Percentiles rank a stretch among this genome's conserved stretches.
phyloP scores from a whole-genome alignment of 2,797 vertebrate genomes.

The Erpetoichthys calabaricus region DNA sequence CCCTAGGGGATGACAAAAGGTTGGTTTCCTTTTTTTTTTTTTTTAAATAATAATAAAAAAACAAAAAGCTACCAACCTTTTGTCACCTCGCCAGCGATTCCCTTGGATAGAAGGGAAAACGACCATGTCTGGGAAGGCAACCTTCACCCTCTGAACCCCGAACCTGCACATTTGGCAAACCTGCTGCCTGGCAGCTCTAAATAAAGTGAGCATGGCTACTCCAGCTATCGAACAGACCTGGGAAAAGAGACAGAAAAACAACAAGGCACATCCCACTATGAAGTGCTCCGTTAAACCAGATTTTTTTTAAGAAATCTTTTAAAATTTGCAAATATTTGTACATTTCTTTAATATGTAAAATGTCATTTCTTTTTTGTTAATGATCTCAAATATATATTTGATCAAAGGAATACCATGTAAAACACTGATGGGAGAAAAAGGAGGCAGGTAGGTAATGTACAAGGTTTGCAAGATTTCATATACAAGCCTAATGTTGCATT shows the following conservation, averaged over 20 bases:
- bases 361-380: too few species aligned
- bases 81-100: conserved; percentile 66
- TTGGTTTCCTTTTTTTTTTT: conserved; percentile 56
- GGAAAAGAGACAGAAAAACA: conserved; percentile 45
- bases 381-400: too few species aligned
- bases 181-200: conserved; percentile 61
- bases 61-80: conserved; percentile 79
- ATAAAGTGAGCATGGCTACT: conserved; percentile 60
- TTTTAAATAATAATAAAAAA: conserved; percentile 29
- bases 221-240: conserved; percentile 51
- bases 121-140: conserved; percentile 41
- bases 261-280: conserved; percentile 7
- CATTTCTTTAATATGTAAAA: too few species aligned
- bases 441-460: too few species aligned
- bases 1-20: conserved; percentile 47
- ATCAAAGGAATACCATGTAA: too few species aligned
- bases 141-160: conserved; percentile 57
- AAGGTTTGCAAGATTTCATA: too few species aligned
- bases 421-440: too few species aligned
- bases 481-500: too few species aligned
- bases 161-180: conserved; percentile 50
- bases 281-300: not conserved
- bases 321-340: too few species aligned
- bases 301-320: not conserved
- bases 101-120: conserved; percentile 46